Evolutionary conservation across 2,797 vertebrate species (phyloP).

Genomic region (Melanotaenia parkinsoni): DNA sequence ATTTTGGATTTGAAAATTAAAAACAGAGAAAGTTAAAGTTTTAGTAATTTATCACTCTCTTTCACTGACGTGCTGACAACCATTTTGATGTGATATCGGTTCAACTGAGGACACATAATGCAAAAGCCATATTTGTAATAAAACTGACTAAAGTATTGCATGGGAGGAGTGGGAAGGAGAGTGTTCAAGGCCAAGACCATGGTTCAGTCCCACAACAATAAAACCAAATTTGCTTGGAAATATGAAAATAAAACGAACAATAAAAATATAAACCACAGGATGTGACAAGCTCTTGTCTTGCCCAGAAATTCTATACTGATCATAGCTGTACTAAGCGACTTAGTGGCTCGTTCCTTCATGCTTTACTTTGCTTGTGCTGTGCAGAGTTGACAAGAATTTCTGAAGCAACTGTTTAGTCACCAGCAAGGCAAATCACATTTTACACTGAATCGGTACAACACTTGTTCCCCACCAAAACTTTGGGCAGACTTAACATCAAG

Average conservation of each 20-base stretch:
- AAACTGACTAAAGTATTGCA: conserved; percentile 12
- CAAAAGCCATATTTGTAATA: conserved; percentile 14
- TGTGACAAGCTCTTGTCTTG: background rate
- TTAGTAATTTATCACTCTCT: conserved; percentile 10
- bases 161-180: background rate
- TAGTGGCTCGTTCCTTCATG: background rate
- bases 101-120: conserved; percentile 37
- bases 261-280: conserved; percentile 4
- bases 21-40: conserved; percentile 30
- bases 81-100: conserved; percentile 28
- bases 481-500: background rate
- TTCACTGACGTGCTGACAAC: conserved; percentile 21
- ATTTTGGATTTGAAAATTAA: conserved; percentile 32
- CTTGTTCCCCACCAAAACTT: background rate
- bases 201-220: conserved; percentile 13
- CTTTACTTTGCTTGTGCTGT: background rate
- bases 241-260: conserved; percentile 17
- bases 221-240: conserved; percentile 20
- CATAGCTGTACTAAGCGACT: background rate
- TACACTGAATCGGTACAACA: background rate
- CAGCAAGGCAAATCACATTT: background rate
- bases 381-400: background rate
- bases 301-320: conserved; percentile 1
- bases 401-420: background rate
- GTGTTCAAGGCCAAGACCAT: conserved; percentile 7